A percentile compares a stretch with the other conserved stretches of the same genome.
phyloP scores from a whole-genome alignment of 2,797 vertebrate genomes.

The Synanceia verrucosa region DNA sequence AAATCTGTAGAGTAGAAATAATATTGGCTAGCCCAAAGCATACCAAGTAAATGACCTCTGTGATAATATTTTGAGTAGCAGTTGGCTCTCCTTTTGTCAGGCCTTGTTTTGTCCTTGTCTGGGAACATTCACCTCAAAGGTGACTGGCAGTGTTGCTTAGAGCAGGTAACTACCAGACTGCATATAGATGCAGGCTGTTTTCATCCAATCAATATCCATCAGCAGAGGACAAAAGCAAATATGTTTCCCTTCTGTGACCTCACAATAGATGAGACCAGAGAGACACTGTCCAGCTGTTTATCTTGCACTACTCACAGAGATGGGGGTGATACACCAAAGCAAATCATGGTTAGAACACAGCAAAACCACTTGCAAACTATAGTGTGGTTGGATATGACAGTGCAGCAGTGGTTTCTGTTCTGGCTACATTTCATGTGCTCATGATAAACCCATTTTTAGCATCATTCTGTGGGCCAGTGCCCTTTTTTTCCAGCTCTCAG shows the following conservation, averaged over 20 bases:
- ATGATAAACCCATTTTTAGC: slow-evolving; percentile 49
- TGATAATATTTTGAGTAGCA: slow-evolving; percentile 47
- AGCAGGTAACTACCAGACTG: slow-evolving; percentile 58
- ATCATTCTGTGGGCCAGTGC: slow-evolving; percentile 31
- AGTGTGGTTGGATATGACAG: slow-evolving; percentile 41
- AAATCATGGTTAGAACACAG: slow-evolving; percentile 41
- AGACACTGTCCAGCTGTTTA: slow-evolving; percentile 54
- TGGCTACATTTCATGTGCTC: slow-evolving; percentile 27
- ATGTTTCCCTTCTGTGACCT: slow-evolving; percentile 60
- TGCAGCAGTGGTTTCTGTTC: slow-evolving; percentile 20
- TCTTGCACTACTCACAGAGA: slow-evolving; percentile 41
- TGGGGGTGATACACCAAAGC: slow-evolving; percentile 37
- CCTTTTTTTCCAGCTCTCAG: slow-evolving; percentile 38
- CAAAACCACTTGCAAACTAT: slow-evolving; percentile 27
- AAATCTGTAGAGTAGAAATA: slow-evolving; percentile 48
- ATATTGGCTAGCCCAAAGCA: slow-evolving; percentile 46
- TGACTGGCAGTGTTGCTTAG: slow-evolving; percentile 45
- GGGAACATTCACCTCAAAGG: slow-evolving; percentile 48
- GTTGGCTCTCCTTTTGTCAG: slow-evolving; percentile 33
- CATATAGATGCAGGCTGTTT: slow-evolving; percentile 62
- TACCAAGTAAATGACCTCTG: slow-evolving; percentile 49
- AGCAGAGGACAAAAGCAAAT: slow-evolving; percentile 60
- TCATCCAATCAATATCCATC: slow-evolving; percentile 72
- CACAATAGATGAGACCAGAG: slow-evolving; percentile 45
- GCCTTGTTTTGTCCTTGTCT: slow-evolving; percentile 62